Evolutionary conservation across 2,888 invertebrate species (phyloP), one percentile per base, ranked within the genome.

Genomic region (Hirtodrosophila cameraria): DNA sequence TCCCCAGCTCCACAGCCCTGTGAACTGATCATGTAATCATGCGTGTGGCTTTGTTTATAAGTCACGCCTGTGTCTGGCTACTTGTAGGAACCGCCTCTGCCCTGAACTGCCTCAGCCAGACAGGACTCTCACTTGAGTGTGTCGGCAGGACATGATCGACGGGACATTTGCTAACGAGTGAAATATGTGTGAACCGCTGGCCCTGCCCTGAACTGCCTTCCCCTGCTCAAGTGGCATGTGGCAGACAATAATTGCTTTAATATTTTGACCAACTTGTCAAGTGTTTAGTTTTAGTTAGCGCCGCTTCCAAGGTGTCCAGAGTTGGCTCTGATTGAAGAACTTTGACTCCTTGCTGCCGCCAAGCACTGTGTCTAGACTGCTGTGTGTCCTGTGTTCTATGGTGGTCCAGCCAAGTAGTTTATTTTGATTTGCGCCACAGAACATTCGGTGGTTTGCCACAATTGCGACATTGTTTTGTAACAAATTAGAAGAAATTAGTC

Each of bases 151-250:
- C 35, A 33, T 43, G 48, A 42, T 45, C 50, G 13, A 12, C 16
- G 18, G 23, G 6, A 8, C 23, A 23, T n/a, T n/a, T n/a, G n/a
- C n/a, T n/a, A n/a, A n/a, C 8, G 38, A 13, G 48, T 71, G 79
- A 84, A 69, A 84, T 82, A 81, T 83, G 84, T 82, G 82, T 76
- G 84, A 86, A 82, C 39, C 54, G 46, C 27, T 27, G 41, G 9
- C 23, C 16, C 38, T 6, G 18, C 15, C 28, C 23, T 6, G 30
- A 23, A 4, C 42, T 7, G 23, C 23, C 6, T 2, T 23, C 13
- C n/a, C 33, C 30, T 5, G 8, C 46, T 75, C 79, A 70, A 78
- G 77, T 75, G 75, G 53, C 39, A 25, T 33, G 52, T 53, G 59
- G 60, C 63, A 58, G 58, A 69, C 65, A 54, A 42, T 53, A 70